These are phyloP conservation scores for Cheilosia vernalis DNA, from an alignment of 2,888 invertebrate species.

Conservation along the genomic window DNA sequence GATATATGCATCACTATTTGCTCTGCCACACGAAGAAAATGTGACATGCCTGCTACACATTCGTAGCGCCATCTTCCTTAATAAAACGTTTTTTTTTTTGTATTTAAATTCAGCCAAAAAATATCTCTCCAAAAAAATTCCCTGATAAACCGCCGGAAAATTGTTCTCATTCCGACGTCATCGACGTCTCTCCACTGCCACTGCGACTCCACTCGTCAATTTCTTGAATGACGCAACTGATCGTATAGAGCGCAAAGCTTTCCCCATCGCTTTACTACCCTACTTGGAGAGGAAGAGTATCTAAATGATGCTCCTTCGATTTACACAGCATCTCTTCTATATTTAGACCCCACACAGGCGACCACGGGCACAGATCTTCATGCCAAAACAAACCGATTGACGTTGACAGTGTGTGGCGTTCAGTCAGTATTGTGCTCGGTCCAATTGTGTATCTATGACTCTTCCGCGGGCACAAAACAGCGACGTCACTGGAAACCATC, in stretches of 20 bases:
- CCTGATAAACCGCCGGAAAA: not conserved
- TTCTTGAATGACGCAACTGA: slow-evolving; percentile 2
- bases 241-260: slow-evolving; percentile 9
- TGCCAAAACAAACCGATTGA: slow-evolving; percentile 49
- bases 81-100: too few species aligned
- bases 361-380: slow-evolving; percentile 16
- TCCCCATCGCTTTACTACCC: slow-evolving; percentile 46
- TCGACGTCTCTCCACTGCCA: slow-evolving; percentile 2
- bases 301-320: slow-evolving; percentile 12
- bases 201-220: not conserved
- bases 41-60: too few species aligned
- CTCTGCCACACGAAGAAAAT: too few species aligned
- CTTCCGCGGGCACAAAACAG: slow-evolving; percentile 38
- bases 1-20: too few species aligned
- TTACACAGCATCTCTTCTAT: slow-evolving; percentile 16
- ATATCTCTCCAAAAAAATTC: not conserved
- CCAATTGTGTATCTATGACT: slow-evolving; percentile 70
- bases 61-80: too few species aligned
- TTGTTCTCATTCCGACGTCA: slow-evolving; percentile 17
- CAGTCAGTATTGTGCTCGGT: slow-evolving; percentile 31
- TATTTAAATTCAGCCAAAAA: too few species aligned
- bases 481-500: slow-evolving; percentile 48
- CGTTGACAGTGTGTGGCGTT: slow-evolving; percentile 28
- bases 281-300: slow-evolving; percentile 51
- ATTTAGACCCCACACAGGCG: slow-evolving; percentile 47